These are phyloP conservation scores for Zootoca vivipara DNA, from an alignment of 2,113 vertebrate species.

Conservation along the genomic window DNA sequence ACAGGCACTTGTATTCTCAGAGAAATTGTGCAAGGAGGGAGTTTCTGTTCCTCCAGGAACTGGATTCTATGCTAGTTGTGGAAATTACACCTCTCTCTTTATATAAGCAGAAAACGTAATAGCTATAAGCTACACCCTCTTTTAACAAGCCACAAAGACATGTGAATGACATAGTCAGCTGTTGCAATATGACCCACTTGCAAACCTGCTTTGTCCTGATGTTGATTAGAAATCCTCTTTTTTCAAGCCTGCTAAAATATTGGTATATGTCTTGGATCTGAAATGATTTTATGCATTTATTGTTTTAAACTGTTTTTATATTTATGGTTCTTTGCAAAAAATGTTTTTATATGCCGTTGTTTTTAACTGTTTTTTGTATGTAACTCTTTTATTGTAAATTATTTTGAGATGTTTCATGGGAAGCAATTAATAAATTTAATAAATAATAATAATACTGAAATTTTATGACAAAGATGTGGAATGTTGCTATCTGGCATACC, in stretches of 20 bases:
- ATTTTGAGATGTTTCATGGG: too few relatives aligned
- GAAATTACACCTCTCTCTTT: slow-evolving; percentile 5
- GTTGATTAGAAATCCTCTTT: rapidly evolving
- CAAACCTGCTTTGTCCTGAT: neutral
- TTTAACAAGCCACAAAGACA: neutral
- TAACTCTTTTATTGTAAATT: too few relatives aligned
- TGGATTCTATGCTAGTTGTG: slow-evolving; percentile 4
- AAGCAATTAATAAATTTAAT: too few relatives aligned
- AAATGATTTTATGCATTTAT: too few relatives aligned
- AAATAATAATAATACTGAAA: too few relatives aligned
- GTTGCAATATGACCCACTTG: neutral
- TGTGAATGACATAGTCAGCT: neutral
- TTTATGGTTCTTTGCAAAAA: too few relatives aligned
- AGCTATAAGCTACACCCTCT: neutral
- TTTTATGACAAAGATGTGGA: neutral
- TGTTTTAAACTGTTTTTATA: too few relatives aligned
- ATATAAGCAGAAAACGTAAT: neutral
- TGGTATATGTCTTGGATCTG: too few relatives aligned
- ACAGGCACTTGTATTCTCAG: too few relatives aligned
- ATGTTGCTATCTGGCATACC: slow-evolving; percentile 2
- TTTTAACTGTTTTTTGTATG: too few relatives aligned
- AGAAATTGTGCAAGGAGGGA: neutral
- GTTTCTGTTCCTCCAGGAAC: slow-evolving; percentile 10
- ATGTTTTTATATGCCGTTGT: too few relatives aligned
- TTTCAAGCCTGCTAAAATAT: too few relatives aligned